Percentiles rank a stretch among this genome's conserved stretches.
These are phyloP conservation scores for Eucidaris tribuloides DNA, from an alignment of 35 echinoderm and acorn worm species.

Conservation along the genomic window DNA sequence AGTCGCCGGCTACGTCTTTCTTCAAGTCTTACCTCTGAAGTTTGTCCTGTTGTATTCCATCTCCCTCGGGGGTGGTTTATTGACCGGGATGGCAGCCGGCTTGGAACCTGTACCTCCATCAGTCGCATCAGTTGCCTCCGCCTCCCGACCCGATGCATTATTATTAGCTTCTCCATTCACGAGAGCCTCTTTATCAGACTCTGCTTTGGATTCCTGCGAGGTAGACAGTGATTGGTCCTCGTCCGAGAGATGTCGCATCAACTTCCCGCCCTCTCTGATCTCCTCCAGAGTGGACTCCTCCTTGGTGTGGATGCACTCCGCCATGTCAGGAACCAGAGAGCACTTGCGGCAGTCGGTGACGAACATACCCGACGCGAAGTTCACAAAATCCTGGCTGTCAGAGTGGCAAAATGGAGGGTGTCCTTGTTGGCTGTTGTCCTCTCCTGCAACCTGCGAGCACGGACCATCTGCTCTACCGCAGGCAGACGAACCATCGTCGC, in stretches of 20 bases:
- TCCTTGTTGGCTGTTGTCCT: neutral
- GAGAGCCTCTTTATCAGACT: neutral
- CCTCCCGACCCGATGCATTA: neutral
- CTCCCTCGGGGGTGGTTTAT: constrained; percentile 8
- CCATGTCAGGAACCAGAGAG: constrained; percentile 76
- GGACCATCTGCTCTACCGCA: neutral
- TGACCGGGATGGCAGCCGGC: neutral
- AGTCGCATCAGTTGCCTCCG: constrained; percentile 5
- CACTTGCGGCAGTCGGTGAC: constrained; percentile 55
- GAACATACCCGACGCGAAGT: constrained; percentile 85
- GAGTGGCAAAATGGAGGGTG: too few species aligned
- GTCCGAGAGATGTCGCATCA: constrained; percentile 54
- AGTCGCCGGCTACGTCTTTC: too few species aligned
- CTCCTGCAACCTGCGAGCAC: too few species aligned
- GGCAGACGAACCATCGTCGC: too few species aligned
- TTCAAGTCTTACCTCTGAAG: constrained; percentile 42
- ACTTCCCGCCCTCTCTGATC: constrained; percentile 61
- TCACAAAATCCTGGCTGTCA: constrained; percentile 67
- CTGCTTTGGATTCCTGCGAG: neutral
- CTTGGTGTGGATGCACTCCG: constrained; percentile 68
- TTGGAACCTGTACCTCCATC: neutral
- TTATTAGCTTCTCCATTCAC: neutral
- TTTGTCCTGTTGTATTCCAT: constrained; percentile 54
- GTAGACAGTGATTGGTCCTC: neutral
- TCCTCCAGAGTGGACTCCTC: constrained; percentile 39